These are phyloP conservation scores for Buceros bicornis DNA, from an alignment of 2,797 vertebrate species.

Conservation along the genomic window DNA sequence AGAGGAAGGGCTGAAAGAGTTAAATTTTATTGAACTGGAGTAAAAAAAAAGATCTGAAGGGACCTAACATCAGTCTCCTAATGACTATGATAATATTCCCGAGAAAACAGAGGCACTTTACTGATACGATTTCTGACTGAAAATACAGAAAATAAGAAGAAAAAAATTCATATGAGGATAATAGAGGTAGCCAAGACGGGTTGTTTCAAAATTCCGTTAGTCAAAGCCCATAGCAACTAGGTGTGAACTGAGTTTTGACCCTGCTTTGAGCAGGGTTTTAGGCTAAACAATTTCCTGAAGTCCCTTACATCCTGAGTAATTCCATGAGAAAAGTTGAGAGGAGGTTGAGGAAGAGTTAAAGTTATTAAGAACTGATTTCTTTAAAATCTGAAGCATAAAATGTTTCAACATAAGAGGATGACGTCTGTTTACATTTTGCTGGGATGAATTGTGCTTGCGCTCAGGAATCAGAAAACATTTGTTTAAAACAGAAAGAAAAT, in stretches of 20 bases:
- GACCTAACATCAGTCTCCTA: rapidly evolving
- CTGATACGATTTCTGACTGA: neutral
- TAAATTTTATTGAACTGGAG: neutral
- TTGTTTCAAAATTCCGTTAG: neutral
- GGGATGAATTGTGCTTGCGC: neutral
- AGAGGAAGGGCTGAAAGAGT: neutral
- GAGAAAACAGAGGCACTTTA: neutral
- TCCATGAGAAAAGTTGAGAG: neutral
- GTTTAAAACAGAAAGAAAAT: neutral
- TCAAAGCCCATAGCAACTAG: neutral
- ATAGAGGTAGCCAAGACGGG: neutral
- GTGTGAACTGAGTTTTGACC: neutral
- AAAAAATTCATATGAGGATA: rapidly evolving
- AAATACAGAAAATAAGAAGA: neutral
- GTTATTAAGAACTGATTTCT: neutral
- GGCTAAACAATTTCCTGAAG: neutral
- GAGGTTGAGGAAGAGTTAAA: neutral
- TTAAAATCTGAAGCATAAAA: neutral
- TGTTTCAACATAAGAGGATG: neutral
- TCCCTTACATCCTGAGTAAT: neutral
- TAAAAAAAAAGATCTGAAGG: rapidly evolving
- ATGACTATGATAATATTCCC: neutral
- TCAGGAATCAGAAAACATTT: neutral
- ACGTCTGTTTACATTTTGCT: neutral
- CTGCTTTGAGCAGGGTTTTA: neutral